A percentile compares a stretch with the other conserved stretches of the same genome.
Evolutionary conservation across 1,140 invertebrate species (phyloP).

Genomic region (Drosophila jambulina): DNA sequence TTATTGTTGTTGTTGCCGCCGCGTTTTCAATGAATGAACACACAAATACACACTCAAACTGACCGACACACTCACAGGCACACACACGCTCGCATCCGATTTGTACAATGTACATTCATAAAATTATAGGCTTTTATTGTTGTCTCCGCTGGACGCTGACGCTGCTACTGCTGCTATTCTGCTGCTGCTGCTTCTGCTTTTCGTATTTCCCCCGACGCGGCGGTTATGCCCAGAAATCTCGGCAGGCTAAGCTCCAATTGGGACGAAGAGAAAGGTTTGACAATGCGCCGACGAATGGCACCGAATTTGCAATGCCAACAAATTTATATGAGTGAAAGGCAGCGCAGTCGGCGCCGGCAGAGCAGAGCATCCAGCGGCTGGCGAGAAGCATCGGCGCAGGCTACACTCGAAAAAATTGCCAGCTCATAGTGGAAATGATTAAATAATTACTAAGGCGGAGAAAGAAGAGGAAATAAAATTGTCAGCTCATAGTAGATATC

Average conservation of each 20-base stretch:
- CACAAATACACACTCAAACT: conserved; percentile 29
- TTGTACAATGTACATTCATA: conserved; percentile 66
- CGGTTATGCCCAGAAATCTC: conserved; percentile 25
- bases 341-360: conserved; percentile 60
- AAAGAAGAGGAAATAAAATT: not conserved
- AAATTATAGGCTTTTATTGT: conserved; percentile 69
- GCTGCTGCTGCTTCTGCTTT: conserved; percentile 33
- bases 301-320: conserved; percentile 78
- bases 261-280: conserved; percentile 81
- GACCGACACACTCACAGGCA: conserved; percentile 24
- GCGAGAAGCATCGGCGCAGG: not conserved
- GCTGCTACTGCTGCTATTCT: conserved; percentile 22
- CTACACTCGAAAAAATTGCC: conserved; percentile 17
- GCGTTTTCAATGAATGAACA: conserved; percentile 74
- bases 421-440: no score
- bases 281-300: conserved; percentile 77
- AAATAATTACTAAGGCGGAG: not conserved
- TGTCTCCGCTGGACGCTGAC: conserved; percentile 36
- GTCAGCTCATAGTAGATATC: no score
- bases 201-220: conserved; percentile 13
- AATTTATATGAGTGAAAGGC: conserved; percentile 85
- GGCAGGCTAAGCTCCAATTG: conserved; percentile 32
- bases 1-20: conserved; percentile 48
- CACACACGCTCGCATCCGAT: conserved; percentile 48
- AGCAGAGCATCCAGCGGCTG: conserved; percentile 32